A percentile compares a stretch with the other conserved stretches of the same genome.
phyloP scores from a whole-genome alignment of 2,888 invertebrate genomes.

The Drosophila fulvimacula region DNA sequence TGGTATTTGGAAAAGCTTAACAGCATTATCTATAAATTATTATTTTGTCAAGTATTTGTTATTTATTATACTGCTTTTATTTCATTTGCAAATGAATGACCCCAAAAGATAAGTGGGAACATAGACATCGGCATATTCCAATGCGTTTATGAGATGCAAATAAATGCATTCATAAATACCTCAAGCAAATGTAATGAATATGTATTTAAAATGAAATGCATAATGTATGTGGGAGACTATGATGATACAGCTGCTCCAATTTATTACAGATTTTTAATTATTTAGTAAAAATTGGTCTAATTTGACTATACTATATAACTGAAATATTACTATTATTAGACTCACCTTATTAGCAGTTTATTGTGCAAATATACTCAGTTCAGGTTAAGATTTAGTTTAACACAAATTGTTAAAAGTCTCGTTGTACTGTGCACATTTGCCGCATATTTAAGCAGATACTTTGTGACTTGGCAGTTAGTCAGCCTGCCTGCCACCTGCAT shows the following conservation, averaged over 20 bases:
- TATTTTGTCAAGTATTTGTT: conserved; percentile 1
- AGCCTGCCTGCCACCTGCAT: conserved; percentile 52
- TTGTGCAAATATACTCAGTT: neutral
- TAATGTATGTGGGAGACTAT: neutral
- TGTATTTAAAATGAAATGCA: neutral
- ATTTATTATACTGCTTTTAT: neutral
- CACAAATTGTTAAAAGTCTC: conserved; percentile 8
- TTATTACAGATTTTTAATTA: neutral
- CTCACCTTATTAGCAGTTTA: neutral
- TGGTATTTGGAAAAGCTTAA: conserved; percentile 24
- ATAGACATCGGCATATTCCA: neutral
- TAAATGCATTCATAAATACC: neutral
- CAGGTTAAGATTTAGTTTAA: neutral
- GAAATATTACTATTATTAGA: too few relatives aligned
- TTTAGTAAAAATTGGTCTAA: too few relatives aligned
- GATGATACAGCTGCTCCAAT: neutral
- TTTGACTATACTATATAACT: too few relatives aligned
- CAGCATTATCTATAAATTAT: conserved; percentile 9
- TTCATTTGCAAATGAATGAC: neutral
- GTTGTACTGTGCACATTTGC: conserved; percentile 32
- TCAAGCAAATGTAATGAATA: neutral
- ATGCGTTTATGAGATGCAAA: neutral
- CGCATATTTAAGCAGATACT: conserved; percentile 29
- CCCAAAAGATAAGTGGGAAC: neutral
- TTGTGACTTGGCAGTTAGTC: conserved; percentile 33